Evolutionary conservation across 2,797 vertebrate species (phyloP), one percentile per base, ranked within the genome.

Genomic region (Masticophis lateralis): DNA sequence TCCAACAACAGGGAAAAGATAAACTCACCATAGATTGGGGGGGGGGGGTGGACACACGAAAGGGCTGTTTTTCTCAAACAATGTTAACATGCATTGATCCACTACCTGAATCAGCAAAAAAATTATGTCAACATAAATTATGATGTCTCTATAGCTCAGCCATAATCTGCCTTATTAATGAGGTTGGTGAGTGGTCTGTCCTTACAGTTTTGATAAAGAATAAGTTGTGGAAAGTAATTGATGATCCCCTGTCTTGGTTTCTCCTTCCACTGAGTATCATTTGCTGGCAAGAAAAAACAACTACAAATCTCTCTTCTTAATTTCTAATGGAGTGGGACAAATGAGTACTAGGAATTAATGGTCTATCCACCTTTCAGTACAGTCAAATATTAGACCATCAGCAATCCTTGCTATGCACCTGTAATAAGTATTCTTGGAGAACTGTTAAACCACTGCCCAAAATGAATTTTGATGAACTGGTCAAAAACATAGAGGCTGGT

Each of bases 1-100:
- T 47, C 43, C 37, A 83, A 83, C 74, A 47, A 83, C 4, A 47
- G 20, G 20, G 4, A 43, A 79, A 83, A 25, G 43, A 47, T 83
- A 47, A 83, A 83, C 74, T 83, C 20, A 47, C 37, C 74, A 83
- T 25, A 25, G 4, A 83, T 47, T 1, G 47, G 47, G 0, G 7
- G 16, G 66, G 1, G 5, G 13, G 7, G 0, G 14, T 5, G 8
- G 0, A 27, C 1, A 28, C 5, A 10, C 27, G 5, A 69, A 69
- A 66, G 14, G 20, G 20, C 7, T 83, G 37, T 83, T 83, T 83
- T 47, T 43, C 74, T 22, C 18, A 83, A 22, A 47, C 74, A 83
- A 11, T 83, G 20, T 83, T 83, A 47, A 83, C 22, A 83, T 25
- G 79, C 4, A 11, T 10, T 83, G 12, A 47, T 47, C 43, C 22